These are phyloP conservation scores for Galerucella calmariensis DNA, from an alignment of 2,888 invertebrate genomes.

Conservation along the genomic window DNA sequence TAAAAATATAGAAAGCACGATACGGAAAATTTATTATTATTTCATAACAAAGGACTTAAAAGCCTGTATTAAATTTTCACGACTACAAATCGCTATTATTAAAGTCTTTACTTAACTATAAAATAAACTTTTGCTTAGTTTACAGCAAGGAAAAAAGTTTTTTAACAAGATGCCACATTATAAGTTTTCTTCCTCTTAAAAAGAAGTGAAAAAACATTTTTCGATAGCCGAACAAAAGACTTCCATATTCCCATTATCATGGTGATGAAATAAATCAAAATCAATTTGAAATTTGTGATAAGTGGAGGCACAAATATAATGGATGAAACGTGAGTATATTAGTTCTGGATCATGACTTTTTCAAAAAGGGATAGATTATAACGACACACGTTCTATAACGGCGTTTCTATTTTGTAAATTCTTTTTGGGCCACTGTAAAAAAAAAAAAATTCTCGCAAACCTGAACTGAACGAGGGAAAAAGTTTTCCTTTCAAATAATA, in stretches of 20 bases:
- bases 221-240: conserved; percentile 11
- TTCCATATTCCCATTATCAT: conserved; percentile 13
- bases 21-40: no score
- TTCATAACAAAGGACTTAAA: not conserved
- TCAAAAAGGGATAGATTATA: conserved; percentile 1
- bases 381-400: not conserved
- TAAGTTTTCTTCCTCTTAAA: conserved; percentile 5
- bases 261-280: conserved; percentile 29
- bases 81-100: not conserved
- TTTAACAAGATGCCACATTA: conserved; percentile 10
- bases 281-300: conserved; percentile 20
- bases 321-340: conserved; percentile 26
- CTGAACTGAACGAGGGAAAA: no score
- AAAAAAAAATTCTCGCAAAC: no score
- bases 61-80: not conserved
- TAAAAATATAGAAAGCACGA: no score
- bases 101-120: not conserved
- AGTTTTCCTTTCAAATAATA: no score
- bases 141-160: not conserved
- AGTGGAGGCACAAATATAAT: conserved; percentile 25
- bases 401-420: not conserved
- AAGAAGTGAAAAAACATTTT: not conserved
- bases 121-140: not conserved
- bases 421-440: not conserved
- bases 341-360: conserved; percentile 21